A percentile compares a stretch with the other conserved stretches of the same genome.
Conservation (phyloP, 1,140 invertebrate species). For the Trichonephila clavata region DNA sequence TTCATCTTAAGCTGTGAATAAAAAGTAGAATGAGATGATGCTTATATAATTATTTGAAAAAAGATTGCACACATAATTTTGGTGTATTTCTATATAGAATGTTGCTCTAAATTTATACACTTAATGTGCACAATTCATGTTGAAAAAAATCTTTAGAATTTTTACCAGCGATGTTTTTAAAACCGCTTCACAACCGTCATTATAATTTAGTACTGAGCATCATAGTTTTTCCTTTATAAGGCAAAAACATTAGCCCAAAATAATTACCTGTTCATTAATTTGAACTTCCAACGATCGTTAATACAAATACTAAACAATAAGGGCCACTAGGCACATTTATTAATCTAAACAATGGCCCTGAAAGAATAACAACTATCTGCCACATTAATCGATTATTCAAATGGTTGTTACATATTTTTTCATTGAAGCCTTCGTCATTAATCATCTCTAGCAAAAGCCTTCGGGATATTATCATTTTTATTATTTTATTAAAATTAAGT, state of each 20-base stretch:
- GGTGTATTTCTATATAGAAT: too few relatives aligned
- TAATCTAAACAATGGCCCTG: constrained; percentile 26
- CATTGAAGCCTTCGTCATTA: not conserved
- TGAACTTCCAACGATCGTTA: constrained; percentile 8
- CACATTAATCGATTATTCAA: constrained; percentile 47
- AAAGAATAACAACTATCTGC: constrained; percentile 47
- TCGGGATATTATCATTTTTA: constrained; percentile 46
- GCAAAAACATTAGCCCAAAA: not conserved
- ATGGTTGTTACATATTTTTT: constrained; percentile 29
- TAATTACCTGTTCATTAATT: not conserved
- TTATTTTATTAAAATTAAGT: constrained; percentile 48
- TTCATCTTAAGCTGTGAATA: too few relatives aligned
- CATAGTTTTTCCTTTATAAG: not conserved
- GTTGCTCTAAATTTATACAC: too few relatives aligned
- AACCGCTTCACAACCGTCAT: too few relatives aligned
- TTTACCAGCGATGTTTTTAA: too few relatives aligned
- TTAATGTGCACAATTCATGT: too few relatives aligned
- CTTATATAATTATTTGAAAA: too few relatives aligned
- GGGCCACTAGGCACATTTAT: constrained; percentile 7
- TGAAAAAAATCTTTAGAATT: too few relatives aligned
- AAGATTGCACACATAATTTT: too few relatives aligned
- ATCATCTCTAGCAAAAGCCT: not conserved
- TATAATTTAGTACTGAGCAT: not conserved
- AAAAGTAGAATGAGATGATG: too few relatives aligned
- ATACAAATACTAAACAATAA: constrained; percentile 30